Evolutionary conservation across 2,888 invertebrate genomes (phyloP), one percentile per base, ranked within the genome.

Genomic region (Ormyrus nitidulus): DNA sequence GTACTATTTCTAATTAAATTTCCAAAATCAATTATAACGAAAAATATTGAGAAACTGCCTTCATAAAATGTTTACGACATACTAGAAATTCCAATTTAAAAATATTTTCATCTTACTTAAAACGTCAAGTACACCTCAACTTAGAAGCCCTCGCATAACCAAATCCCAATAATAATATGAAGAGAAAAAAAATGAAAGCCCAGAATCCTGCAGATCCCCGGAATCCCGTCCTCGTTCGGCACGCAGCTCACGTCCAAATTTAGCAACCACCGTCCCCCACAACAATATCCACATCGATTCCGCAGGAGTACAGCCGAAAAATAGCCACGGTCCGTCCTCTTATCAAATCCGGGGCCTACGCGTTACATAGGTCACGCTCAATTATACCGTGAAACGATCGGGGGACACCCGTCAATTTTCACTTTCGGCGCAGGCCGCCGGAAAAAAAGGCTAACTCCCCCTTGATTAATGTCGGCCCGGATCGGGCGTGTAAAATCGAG

Each of bases 301-400:
- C 75, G n/a, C 68, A 68, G 54, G 54, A 54, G 56, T 13, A 48
- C 13, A 19, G 44, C 34, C 53, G 34, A 46, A 64, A 49, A 70
- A 64, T 72, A 53, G 72, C 73, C 62, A 11, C 11, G 48, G 65
- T 72, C 69, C 46, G 51, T 64, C 44, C 48, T 49, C 79, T 79
- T 79, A 73, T 73, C 68, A 73, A 79, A 66, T 61, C 56, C 65
- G 54, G 51, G 56, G 13, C 46, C 3, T 64, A 34, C 11, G 65
- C 65, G 76, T 2, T 2, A 34, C 34, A 4, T 34, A 34, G 34
- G 34, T 73, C 69, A 81, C 76, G 78, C 76, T 76, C 69, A 69
- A 79, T 79, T 74, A 65, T 72, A 79, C 72, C 81, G 64, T 76
- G 79, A 79, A 81, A 76, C 79, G 48, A 76, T 77, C 51, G 59